Conservation (phyloP, 2,113 vertebrate species). For the Oncorhynchus mykiss region DNA sequence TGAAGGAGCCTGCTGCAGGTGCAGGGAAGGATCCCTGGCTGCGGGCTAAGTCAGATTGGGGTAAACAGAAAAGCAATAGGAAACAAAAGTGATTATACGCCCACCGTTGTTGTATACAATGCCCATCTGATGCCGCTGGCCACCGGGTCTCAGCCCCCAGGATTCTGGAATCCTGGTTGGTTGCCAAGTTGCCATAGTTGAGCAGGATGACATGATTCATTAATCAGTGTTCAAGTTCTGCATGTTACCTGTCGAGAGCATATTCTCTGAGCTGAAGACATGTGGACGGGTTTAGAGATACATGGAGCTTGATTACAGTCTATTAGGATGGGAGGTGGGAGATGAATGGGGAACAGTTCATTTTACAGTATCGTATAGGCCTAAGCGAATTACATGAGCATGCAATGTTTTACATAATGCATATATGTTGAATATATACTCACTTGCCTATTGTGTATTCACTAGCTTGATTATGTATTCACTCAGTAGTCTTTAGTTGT, state of each 20-base stretch:
- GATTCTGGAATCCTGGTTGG: too few relatives aligned
- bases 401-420: neutral
- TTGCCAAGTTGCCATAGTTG: neutral
- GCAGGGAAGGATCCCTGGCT: neutral
- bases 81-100: neutral
- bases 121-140: neutral
- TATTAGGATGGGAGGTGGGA: neutral
- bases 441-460: neutral
- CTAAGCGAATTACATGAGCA: too few relatives aligned
- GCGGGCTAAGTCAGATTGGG: neutral
- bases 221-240: neutral
- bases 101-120: neutral
- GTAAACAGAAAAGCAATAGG: neutral
- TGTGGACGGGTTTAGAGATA: too few relatives aligned
- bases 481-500: neutral
- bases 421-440: neutral
- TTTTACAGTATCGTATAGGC: neutral
- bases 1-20: neutral
- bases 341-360: neutral
- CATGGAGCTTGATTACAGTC: conserved; percentile 2
- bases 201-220: neutral
- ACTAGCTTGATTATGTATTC: too few relatives aligned
- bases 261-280: neutral
- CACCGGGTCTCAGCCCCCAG: too few relatives aligned
- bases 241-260: neutral